Conservation (phyloP, 2,113 vertebrate genomes). For the Sinocyclocheilus grahami region DNA sequence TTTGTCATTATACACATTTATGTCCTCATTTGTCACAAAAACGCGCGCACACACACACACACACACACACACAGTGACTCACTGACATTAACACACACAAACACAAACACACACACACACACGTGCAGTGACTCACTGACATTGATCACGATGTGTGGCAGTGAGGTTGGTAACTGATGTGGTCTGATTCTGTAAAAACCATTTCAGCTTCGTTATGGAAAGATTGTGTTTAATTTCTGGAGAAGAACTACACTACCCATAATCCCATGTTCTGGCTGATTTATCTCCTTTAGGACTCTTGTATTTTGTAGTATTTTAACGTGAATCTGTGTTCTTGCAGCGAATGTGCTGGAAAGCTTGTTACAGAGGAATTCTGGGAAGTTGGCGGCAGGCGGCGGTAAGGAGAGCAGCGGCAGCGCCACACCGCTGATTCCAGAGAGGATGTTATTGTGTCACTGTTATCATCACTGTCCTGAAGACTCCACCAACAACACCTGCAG, state of each 20-base stretch:
- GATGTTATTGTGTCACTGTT: constrained; percentile 88
- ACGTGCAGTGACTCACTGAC: constrained; percentile 33
- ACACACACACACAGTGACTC: constrained; percentile 32
- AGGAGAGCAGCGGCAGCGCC: constrained; percentile 77
- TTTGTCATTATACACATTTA: no score
- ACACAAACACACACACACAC: neutral
- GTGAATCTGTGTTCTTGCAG: constrained; percentile 62
- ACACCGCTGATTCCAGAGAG: constrained; percentile 75
- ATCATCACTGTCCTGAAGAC: constrained; percentile 92
- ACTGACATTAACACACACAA: constrained; percentile 35
- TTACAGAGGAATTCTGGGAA: constrained; percentile 87
- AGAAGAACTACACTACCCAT: neutral
- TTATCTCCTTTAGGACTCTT: neutral
- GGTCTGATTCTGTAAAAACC: neutral
- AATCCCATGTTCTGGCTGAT: neutral
- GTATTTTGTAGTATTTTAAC: neutral
- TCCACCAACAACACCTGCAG: constrained; percentile 93
- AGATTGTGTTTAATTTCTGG: neutral
- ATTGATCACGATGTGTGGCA: no score
- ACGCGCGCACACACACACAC: no score
- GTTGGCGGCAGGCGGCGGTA: constrained; percentile 75
- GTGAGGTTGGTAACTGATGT: neutral
- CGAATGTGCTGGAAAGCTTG: constrained; percentile 82
- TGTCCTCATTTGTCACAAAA: no score
- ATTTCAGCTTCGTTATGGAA: neutral